A percentile compares a stretch with the other conserved stretches of the same genome.
These are phyloP conservation scores for Macrotis lagotis DNA, from an alignment of 2,113 vertebrate genomes.

Conservation along the genomic window DNA sequence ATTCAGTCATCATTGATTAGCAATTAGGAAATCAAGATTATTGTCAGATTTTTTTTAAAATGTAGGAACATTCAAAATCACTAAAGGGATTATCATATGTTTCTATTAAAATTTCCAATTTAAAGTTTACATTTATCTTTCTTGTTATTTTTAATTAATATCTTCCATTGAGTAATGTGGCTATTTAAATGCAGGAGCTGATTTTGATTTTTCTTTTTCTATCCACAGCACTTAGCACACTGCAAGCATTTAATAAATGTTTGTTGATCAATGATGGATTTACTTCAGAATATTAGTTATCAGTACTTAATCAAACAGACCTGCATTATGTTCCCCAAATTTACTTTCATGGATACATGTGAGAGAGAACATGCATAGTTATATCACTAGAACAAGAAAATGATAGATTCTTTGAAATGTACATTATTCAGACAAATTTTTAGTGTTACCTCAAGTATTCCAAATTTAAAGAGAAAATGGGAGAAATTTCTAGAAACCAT, in stretches of 20 bases:
- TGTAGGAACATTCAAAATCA: conserved; percentile 33
- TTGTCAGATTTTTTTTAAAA: background rate
- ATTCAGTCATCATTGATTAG: conserved; percentile 20
- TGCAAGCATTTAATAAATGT: background rate
- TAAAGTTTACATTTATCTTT: background rate
- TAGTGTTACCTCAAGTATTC: background rate
- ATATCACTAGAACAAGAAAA: background rate
- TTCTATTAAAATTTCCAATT: background rate
- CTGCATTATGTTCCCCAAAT: background rate
- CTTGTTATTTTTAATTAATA: background rate
- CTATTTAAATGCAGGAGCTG: background rate
- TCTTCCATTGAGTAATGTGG: background rate
- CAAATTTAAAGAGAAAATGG: background rate
- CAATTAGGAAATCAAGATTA: conserved; percentile 48
- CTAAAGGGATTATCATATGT: background rate
- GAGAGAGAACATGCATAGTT: background rate
- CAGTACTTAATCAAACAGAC: background rate
- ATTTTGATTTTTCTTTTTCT: background rate
- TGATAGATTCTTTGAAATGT: background rate
- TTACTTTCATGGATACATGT: background rate
- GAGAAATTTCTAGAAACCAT: background rate
- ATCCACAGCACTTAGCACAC: background rate
- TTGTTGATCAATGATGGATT: background rate
- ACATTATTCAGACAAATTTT: background rate
- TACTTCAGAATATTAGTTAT: background rate